Evolutionary conservation across 2,113 vertebrate species (phyloP).

Genomic region (Corythaeola cristata): DNA sequence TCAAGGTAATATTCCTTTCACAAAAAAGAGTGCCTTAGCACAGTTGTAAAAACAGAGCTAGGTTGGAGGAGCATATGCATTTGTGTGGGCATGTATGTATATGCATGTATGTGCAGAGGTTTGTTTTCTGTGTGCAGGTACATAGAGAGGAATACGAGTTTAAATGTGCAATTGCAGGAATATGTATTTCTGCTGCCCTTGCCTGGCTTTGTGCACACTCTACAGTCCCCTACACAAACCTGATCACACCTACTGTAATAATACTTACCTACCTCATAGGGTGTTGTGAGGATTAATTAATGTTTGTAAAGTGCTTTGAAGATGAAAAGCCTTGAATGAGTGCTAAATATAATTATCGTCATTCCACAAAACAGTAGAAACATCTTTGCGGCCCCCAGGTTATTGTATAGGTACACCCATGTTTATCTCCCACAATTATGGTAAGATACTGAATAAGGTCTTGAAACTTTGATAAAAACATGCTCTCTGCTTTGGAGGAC

Average conservation of each 20-base stretch:
- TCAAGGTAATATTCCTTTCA: not conserved
- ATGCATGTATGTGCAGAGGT: not conserved
- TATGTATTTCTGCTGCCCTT: not conserved
- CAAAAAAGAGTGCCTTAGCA: not conserved
- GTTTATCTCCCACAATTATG: slow-evolving; percentile 51
- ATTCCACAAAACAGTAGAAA: slow-evolving; percentile 64
- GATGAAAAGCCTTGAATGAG: slow-evolving; percentile 67
- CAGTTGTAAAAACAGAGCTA: not conserved
- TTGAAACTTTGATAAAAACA: slow-evolving; percentile 47
- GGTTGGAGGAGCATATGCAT: not conserved
- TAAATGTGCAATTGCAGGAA: not conserved
- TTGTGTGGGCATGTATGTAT: not conserved
- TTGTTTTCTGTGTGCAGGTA: not conserved
- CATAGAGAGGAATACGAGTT: not conserved
- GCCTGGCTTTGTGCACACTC: slow-evolving; percentile 20
- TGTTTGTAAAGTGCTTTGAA: slow-evolving; percentile 77
- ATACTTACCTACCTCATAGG: slow-evolving; percentile 67
- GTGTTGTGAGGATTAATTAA: slow-evolving; percentile 73
- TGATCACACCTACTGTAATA: slow-evolving; percentile 65
- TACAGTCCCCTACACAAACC: slow-evolving; percentile 41
- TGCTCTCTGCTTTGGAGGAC: not conserved
- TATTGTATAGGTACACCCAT: slow-evolving; percentile 59
- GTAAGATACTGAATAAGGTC: slow-evolving; percentile 39
- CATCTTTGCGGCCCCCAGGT: slow-evolving; percentile 61
- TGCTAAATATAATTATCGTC: slow-evolving; percentile 66